These are phyloP conservation scores for Sebastes flavidus DNA, from an alignment of 2,797 vertebrate genomes.

Conservation along the genomic window DNA sequence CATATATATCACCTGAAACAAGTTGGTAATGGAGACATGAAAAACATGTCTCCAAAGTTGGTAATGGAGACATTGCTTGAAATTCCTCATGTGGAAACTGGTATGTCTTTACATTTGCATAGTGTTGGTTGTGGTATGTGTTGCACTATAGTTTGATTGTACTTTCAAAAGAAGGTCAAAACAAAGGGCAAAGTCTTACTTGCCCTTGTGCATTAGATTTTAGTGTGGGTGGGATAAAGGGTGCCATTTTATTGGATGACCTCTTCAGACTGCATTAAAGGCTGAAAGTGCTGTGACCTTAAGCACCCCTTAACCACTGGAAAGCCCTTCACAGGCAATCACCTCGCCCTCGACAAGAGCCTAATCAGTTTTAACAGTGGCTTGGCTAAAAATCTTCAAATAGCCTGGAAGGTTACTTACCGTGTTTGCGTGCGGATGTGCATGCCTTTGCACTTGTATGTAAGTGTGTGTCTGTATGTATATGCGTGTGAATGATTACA, in stretches of 20 bases:
- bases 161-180: constrained; percentile 6
- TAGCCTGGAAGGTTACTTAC: constrained; percentile 9
- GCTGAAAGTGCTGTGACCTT: constrained; percentile 35
- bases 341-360: constrained; percentile 25
- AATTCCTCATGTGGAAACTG: neutral
- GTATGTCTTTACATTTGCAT: neutral
- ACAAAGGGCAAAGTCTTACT: neutral
- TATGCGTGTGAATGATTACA: constrained; percentile 11
- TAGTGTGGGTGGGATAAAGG: constrained; percentile 32
- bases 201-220: constrained; percentile 10
- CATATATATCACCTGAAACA: neutral
- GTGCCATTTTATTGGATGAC: constrained; percentile 46
- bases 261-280: constrained; percentile 55
- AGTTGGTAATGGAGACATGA: neutral
- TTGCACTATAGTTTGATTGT: neutral
- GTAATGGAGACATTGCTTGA: neutral
- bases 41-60: too few species aligned
- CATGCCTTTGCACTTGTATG: neutral
- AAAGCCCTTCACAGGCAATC: constrained; percentile 56
- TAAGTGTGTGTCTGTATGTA: neutral
- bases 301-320: constrained; percentile 17
- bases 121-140: neutral
- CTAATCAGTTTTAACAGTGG: constrained; percentile 26
- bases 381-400: constrained; percentile 42
- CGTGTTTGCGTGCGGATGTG: neutral